Base-by-base conservation (phyloP, 2,113 vertebrate species). In the Oxyruncus cristatus region DNA sequence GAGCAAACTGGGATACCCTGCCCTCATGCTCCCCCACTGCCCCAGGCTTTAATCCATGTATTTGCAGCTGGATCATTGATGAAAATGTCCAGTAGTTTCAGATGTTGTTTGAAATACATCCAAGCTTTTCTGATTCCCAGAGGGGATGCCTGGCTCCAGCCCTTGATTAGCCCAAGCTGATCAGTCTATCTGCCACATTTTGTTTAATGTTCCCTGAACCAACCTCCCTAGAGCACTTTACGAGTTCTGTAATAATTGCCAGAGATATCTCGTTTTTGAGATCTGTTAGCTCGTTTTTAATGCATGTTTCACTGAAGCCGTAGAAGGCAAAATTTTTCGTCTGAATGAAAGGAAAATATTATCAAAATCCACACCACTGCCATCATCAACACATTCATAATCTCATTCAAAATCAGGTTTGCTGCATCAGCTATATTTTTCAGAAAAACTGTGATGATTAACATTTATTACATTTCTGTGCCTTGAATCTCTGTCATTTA, bases 221-320 rank as follows among this genome's bases (percentile, higher is more conserved):
- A 80, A 32, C 21, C 59, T 84, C 55, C 85, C 68, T 70, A 27
- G 59, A 92, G 91, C 55, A 84, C 62, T 76, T 58, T 28, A 66
- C 49, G 67, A 71, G 20, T 28, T 77, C 68, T 80, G 50, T 27
- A 91, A 86, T 86, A 91, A 95, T 71, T 91, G 55, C 67, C 85
- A 88, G 21, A 63, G 56, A 55, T 81, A 94, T 66, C 85, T 93
- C 82, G 46, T 39, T 88, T 88, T 89, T 80, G 81, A 90, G 62
- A 93, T 94, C 79, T 75, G 42, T 67, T 90, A 67, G 71, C 67
- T 80, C 47, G 66, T 89, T 94, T 82, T 55, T 82, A 95, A 92
- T 71, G 67, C 42, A 19, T n/a, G 24, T 44, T 90, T 73, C 63
- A 90, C 42, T 87, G 68, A 84, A 24, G 16, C 72, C 61, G 19